These are phyloP conservation scores for Himalopsyche anomala DNA, from an alignment of 2,888 invertebrate species.

Conservation along the genomic window DNA sequence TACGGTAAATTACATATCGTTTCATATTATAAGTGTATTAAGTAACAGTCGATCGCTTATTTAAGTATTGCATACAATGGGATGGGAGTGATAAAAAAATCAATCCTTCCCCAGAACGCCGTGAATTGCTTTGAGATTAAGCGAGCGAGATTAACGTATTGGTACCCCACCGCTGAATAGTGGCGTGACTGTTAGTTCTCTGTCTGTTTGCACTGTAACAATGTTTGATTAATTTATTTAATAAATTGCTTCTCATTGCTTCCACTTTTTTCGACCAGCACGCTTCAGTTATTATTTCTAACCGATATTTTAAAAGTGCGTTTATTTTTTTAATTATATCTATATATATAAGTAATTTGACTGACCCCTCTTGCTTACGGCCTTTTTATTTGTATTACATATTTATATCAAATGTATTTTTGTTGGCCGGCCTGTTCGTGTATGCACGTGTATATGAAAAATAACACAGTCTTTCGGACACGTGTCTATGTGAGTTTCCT, in stretches of 20 bases:
- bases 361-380: slow-evolving; percentile 57
- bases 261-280: slow-evolving; percentile 49
- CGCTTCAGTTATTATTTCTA: slow-evolving; percentile 61
- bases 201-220: not conserved
- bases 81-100: too few relatives aligned
- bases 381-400: slow-evolving; percentile 56
- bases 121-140: too few relatives aligned
- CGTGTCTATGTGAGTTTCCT: not conserved
- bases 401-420: slow-evolving; percentile 50
- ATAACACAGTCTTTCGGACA: not conserved
- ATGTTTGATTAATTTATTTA: not conserved
- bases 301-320: slow-evolving; percentile 61
- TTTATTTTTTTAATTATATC: slow-evolving; percentile 62
- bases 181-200: not conserved
- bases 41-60: too few relatives aligned
- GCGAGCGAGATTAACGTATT: too few relatives aligned
- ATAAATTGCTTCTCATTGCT: slow-evolving; percentile 35
- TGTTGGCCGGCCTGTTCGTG: slow-evolving; percentile 23
- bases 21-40: too few relatives aligned
- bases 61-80: too few relatives aligned
- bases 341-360: slow-evolving; percentile 53
- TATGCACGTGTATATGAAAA: slow-evolving; percentile 45
- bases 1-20: too few relatives aligned
- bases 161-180: too few relatives aligned
- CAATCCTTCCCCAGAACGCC: too few relatives aligned